Evolutionary conservation across 2,113 vertebrate genomes (phyloP), one percentile per base, ranked within the genome.

Genomic region (Engraulis encrasicolus): DNA sequence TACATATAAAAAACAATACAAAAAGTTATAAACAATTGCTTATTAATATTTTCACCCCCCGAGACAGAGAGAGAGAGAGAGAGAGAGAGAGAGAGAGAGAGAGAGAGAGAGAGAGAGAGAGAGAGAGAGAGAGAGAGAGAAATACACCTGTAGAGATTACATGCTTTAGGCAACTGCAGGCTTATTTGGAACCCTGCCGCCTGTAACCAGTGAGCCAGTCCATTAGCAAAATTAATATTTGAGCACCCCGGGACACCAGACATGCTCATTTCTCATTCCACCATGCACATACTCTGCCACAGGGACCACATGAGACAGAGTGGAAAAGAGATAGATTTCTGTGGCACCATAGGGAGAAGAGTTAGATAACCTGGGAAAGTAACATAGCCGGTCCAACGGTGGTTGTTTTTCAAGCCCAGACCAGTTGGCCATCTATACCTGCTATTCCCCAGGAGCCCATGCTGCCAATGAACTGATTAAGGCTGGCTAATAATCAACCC

Each of bases 161-260:
- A n/a, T 45, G 40, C 4, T 15, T 74, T 34, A 14, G 27, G 31
- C 66, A 5, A 74, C 15, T 12, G 18, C 27, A 74, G 31, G 31
- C 66, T 74, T 74, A 74, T 74, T 45, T 74, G 27, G 66, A 74
- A 31, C 66, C 66, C 66, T 74, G 31, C 31, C 15, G 27, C 66
- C 66, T 6, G 15, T 34, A 31, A 31, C 66, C 66, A 74, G 27
- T 17, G 14, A 74, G 66, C 31, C 66, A 74, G 31, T 74, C 23
- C 66, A 74, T 74, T 74, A 31, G 31, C 34, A 74, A 74, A 74
- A 74, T 74, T 74, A 31, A 74, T 74, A 74, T 74, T 74, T 74
- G 66, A 74, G 66, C 66, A 74, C 66, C 66, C 27, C 66, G 31
- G 66, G 66, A 34, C 27, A 17, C 66, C 66, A 74, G 66, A 74